Evolutionary conservation across 2,797 vertebrate genomes (phyloP).

Genomic region (Alcedo quadribrachys): DNA sequence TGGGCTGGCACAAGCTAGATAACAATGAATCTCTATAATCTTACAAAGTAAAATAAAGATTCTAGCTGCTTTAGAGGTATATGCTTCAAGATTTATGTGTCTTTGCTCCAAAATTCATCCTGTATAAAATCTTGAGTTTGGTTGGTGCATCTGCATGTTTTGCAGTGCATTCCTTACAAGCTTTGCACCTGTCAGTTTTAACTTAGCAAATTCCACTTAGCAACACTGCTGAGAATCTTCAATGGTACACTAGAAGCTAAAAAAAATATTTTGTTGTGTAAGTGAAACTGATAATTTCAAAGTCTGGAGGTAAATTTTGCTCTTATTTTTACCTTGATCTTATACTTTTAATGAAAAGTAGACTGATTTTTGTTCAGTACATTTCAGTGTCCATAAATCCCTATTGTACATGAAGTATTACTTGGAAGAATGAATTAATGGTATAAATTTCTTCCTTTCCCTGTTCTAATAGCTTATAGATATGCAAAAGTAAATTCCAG

Average conservation of each 20-base stretch:
- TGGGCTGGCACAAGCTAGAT: not conserved
- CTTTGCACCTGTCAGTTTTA: not conserved
- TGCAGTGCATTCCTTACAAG: not conserved
- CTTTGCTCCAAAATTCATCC: not conserved
- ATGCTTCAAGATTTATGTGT: not conserved
- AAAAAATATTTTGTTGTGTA: not conserved
- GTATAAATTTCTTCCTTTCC: constrained; percentile 3
- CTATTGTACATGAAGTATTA: not conserved
- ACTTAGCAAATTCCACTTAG: not conserved
- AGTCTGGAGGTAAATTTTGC: not conserved
- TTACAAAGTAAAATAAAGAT: not conserved
- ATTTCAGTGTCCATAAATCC: constrained; percentile 3
- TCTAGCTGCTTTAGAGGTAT: not conserved
- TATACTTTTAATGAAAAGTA: not conserved
- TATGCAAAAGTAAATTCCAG: constrained; percentile 28
- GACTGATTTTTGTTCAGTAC: not conserved
- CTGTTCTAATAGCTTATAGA: not conserved
- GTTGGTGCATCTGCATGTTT: not conserved
- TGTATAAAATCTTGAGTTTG: not conserved
- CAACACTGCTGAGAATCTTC: not conserved
- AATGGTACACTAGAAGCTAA: not conserved
- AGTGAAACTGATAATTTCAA: not conserved
- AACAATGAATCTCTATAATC: not conserved
- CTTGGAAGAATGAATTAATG: constrained; percentile 20
- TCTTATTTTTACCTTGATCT: not conserved